Base-by-base conservation (phyloP, 2,888 invertebrate genomes). In the Erebia epiphron region DNA sequence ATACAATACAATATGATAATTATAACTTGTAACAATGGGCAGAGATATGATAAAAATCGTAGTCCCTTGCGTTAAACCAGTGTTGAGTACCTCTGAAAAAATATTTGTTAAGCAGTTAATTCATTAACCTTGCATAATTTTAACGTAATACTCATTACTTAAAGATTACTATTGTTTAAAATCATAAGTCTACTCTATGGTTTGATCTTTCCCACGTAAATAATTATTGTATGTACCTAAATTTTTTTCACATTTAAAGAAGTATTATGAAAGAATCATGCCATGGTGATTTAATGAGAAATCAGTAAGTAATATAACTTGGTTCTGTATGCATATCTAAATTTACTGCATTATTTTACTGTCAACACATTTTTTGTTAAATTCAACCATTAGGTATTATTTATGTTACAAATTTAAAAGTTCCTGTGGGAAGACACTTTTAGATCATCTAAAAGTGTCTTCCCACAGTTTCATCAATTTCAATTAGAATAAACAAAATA, bases 161-260 rank as follows among this genome's bases (percentile, higher is more conserved):
- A 62, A 2, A 21, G 49, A 62, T 62, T 1, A 26, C 62, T 50
- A 49, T 63, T 61, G 52, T 68, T 68, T 68, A 7, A 43, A 62
- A 61, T 49, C 43, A 63, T 49, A 67, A 67, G 46, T 54, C 61
- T 35, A 67, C 52, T 54, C 61, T 35, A 57, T 49, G 35, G 41
- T 67, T 7, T 7, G 57, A 52, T 67, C 67, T 26, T 60, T 71
- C 71, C 50, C 72, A 72, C 70, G 60, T 56, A 41, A 35, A 35
- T 35, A 35, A 35, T 1, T 64, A 64, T 67, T 60, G 66, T 61
- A 16, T 66, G n/a, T 66, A 54, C 13, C 11, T 26, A 26, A 57
- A 50, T 16, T 50, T 60, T 43, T 61, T 66, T 70, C 69, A 70
- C 66, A 70, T 2, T 1, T 46, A 54, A 35, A 35, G 46, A 64